A percentile compares a stretch with the other conserved stretches of the same genome.
Conservation (phyloP, 2,888 invertebrate species). For the Nasonovia ribisnigri region DNA sequence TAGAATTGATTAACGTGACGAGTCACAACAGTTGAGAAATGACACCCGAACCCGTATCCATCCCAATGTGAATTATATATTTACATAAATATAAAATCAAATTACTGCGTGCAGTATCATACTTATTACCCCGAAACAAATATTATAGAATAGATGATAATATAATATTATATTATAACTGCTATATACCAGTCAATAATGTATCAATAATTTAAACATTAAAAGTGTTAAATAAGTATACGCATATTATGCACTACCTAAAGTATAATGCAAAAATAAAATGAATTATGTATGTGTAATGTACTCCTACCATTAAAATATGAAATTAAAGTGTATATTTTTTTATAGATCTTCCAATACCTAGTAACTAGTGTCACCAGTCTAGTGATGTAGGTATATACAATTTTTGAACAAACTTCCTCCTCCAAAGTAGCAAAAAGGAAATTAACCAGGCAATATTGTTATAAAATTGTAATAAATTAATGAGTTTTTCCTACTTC, state of each 20-base stretch:
- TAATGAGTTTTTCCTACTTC: no score
- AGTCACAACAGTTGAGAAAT: not conserved
- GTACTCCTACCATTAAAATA: not conserved
- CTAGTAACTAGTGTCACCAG: not conserved
- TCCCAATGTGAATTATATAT: not conserved
- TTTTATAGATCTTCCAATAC: not conserved
- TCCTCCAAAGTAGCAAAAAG: not conserved
- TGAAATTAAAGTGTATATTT: not conserved
- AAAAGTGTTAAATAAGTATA: not conserved
- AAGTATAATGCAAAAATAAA: not conserved
- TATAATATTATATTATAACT: not conserved
- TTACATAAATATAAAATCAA: not conserved
- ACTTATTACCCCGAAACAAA: not conserved
- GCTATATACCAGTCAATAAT: not conserved
- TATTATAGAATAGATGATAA: not conserved
- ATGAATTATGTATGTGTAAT: no score
- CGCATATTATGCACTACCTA: not conserved
- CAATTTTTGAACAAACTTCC: not conserved
- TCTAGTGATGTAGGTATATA: not conserved
- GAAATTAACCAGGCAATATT: not conserved
- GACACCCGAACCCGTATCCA: not conserved
- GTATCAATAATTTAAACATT: not conserved
- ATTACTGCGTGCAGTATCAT: not conserved
- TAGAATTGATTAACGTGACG: not conserved
- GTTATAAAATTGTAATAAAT: not conserved